Base-by-base conservation (phyloP, 2,113 vertebrate species). In the Oxyruncus cristatus region DNA sequence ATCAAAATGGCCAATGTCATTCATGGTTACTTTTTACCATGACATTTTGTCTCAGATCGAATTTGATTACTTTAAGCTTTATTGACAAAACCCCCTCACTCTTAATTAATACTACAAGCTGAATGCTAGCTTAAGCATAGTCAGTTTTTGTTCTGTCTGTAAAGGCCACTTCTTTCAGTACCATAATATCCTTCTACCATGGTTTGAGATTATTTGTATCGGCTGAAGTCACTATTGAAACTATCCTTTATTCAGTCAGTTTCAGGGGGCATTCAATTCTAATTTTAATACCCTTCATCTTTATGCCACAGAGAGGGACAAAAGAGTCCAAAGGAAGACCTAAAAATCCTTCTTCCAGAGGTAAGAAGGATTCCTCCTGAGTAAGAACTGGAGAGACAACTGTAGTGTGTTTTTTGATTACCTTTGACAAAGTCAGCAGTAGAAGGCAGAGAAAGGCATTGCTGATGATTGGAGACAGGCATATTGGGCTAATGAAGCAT, bases 41-140 rank as follows among this genome's bases (percentile, higher is more conserved):
- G 47, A 63, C 73, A 94, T 91, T 95, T 88, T 94, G 81, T 95
- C 87, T 96, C 92, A 81, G 93, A 97, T 75, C 90, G 67, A 92
- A 95, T 92, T 61, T 66, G 88, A 97, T 95, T 96, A 95, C 53
- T 85, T 97, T 79, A 96, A 96, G 67, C 42, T 97, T 96, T 97
- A 95, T 97, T 22, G 28, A 90, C 91, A 94, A 96, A 97, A 84
- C 6, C 12, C n/a, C n/a, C n/a, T 4, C 91, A 96, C 78, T 95
- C 65, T 53, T 80, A 96, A 90, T 68, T 62, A 93, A 94, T 88
- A 92, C 52, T 91, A 81, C 55, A 92, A 95, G 77, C 35, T 52
- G 85, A 96, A 92, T 67, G 42, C 52, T 79, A 93, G 71, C 80
- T 61, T 91, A 94, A 94, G 55, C 53, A 52, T 16, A 19, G 49